A percentile compares a stretch with the other conserved stretches of the same genome.
These are phyloP conservation scores for Parnassius smintheus DNA, from an alignment of 2,888 invertebrate genomes.

Conservation along the genomic window DNA sequence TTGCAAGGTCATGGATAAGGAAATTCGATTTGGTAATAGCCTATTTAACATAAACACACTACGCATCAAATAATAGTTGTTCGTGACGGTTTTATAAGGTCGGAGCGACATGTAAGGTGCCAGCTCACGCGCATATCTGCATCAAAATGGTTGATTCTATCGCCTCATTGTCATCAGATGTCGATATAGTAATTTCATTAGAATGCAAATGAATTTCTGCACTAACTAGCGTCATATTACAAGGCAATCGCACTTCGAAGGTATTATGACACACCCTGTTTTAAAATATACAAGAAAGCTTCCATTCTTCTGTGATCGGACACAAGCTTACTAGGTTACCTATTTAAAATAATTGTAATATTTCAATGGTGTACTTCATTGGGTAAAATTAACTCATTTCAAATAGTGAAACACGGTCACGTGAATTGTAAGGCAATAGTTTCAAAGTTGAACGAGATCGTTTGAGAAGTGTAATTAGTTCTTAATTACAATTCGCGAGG, in stretches of 20 bases:
- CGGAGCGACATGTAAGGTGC: slow-evolving; percentile 34
- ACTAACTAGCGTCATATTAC: slow-evolving; percentile 1
- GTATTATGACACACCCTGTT: no score
- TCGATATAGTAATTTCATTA: slow-evolving; percentile 23
- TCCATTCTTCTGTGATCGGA: no score
- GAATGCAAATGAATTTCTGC: slow-evolving; percentile 5
- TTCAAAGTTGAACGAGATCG: slow-evolving; percentile 27
- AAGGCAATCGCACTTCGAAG: not conserved
- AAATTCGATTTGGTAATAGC: slow-evolving; percentile 48
- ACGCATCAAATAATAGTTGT: slow-evolving; percentile 27
- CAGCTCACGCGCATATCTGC: slow-evolving; percentile 50
- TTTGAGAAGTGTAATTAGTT: slow-evolving; percentile 31
- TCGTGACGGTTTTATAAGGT: slow-evolving; percentile 38
- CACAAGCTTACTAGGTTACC: no score
- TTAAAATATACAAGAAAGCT: no score
- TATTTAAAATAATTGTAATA: no score
- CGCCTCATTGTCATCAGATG: slow-evolving; percentile 36
- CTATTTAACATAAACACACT: slow-evolving; percentile 33
- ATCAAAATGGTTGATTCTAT: slow-evolving; percentile 49
- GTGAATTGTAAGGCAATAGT: not conserved
- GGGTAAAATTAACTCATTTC: slow-evolving; percentile 5
- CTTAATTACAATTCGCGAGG: slow-evolving; percentile 31
- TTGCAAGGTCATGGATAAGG: slow-evolving; percentile 45
- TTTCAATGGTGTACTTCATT: no score
- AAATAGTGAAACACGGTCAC: not conserved